Conservation (phyloP, 2,797 vertebrate species). For the Labroides dimidiatus region DNA sequence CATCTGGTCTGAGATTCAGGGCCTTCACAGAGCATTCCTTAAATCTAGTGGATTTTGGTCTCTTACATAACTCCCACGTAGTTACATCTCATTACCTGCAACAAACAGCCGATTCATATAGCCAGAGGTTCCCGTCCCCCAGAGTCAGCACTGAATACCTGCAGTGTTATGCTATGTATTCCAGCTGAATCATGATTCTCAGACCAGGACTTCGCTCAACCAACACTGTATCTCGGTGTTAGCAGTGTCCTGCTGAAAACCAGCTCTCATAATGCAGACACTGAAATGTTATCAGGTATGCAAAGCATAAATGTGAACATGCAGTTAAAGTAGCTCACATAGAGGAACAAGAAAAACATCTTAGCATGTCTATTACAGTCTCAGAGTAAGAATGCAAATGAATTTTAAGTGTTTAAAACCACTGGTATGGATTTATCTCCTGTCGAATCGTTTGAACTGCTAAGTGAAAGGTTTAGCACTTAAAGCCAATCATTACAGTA, state of each 20-base stretch:
- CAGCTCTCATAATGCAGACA: constrained; percentile 40
- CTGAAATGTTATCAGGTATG: constrained; percentile 15
- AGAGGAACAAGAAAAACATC: constrained; percentile 5
- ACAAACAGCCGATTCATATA: constrained; percentile 80
- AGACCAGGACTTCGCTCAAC: constrained; percentile 59
- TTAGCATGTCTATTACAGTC: not conserved
- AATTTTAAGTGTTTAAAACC: not conserved
- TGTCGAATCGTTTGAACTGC: not conserved
- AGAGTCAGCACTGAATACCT: constrained; percentile 72
- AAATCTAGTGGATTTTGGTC: constrained; percentile 78
- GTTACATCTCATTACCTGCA: constrained; percentile 81
- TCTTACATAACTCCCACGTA: constrained; percentile 83
- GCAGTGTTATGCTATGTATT: constrained; percentile 76
- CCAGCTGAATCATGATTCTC: constrained; percentile 78
- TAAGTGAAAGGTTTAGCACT: not conserved
- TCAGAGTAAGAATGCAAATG: not conserved
- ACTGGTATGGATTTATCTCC: not conserved
- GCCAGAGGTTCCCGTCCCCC: constrained; percentile 71
- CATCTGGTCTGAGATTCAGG: constrained; percentile 67
- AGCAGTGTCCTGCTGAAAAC: constrained; percentile 44
- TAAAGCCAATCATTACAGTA: not conserved
- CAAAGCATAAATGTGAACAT: constrained; percentile 13
- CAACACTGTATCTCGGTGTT: constrained; percentile 53
- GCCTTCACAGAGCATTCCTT: constrained; percentile 72
- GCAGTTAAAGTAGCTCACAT: constrained; percentile 10